phyloP scores from a whole-genome alignment of 2,888 invertebrate genomes.

The Brassicogethes aeneus region DNA sequence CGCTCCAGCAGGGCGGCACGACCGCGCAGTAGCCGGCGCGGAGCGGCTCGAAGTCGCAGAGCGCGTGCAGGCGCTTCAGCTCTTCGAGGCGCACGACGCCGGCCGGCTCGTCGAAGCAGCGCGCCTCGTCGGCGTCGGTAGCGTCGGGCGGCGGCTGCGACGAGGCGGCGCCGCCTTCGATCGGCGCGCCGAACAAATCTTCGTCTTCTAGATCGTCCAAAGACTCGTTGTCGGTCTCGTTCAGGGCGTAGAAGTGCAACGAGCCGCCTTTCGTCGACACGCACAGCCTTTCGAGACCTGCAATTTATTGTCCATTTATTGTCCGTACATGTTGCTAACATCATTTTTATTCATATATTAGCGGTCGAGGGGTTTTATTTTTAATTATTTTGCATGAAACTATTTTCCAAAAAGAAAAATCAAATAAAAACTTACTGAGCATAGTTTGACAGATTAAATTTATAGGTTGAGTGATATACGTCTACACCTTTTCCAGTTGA shows the following conservation, averaged over 20 bases:
- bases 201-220: constrained; percentile 65
- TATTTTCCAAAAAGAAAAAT: no score
- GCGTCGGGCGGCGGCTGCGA: constrained; percentile 9
- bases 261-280: constrained; percentile 73
- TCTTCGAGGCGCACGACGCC: constrained; percentile 28
- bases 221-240: constrained; percentile 62
- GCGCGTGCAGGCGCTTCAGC: constrained; percentile 54
- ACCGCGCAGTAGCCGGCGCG: constrained; percentile 72
- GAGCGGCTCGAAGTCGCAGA: constrained; percentile 68
- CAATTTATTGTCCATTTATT: constrained; percentile 8
- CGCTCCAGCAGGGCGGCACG: constrained; percentile 89
- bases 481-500: no score
- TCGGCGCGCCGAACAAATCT: constrained; percentile 37
- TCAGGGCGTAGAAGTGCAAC: constrained; percentile 73
- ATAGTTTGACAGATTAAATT: no score
- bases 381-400: no score
- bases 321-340: neutral
- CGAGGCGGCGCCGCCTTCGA: constrained; percentile 4
- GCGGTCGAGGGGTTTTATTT: no score
- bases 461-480: no score
- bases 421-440: no score
- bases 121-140: constrained; percentile 25
- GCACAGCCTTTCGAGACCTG: constrained; percentile 74
- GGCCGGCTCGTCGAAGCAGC: constrained; percentile 34
- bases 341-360: neutral